Percentiles rank a stretch among this genome's conserved stretches.
These are phyloP conservation scores for Caenorhabditis macrosperma DNA, from an alignment of 2,888 invertebrate genomes.

Conservation along the genomic window DNA sequence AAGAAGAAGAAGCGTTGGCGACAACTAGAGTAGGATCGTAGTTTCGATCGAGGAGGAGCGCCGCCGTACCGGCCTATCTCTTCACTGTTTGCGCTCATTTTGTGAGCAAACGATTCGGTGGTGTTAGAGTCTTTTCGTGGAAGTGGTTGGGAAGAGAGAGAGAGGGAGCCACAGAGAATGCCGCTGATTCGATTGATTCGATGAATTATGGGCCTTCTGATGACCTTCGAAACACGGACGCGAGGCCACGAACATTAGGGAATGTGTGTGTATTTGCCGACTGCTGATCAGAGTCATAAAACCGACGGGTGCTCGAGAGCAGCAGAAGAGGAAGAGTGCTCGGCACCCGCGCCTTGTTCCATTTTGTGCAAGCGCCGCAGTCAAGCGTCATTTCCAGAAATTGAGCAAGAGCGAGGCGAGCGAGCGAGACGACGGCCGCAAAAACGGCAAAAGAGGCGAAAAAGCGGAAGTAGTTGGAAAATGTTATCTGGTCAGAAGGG, in stretches of 20 bases:
- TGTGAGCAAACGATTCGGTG: background rate
- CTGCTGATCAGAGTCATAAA: no score
- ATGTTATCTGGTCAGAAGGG: background rate
- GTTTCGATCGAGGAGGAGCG: slow-evolving; percentile 16
- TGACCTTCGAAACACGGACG: no score
- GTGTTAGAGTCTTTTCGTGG: no score
- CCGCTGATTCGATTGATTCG: no score
- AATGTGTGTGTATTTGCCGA: no score
- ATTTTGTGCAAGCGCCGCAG: no score
- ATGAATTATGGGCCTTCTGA: no score
- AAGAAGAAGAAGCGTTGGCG: slow-evolving; percentile 1
- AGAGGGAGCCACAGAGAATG: no score
- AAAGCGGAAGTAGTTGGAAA: slow-evolving; percentile 27
- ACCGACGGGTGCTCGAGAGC: no score
- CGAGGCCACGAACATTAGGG: no score
- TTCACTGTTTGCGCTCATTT: slow-evolving; percentile 22
- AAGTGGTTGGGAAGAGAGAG: background rate
- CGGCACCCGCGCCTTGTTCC: no score
- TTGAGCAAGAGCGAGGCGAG: slow-evolving; percentile 1
- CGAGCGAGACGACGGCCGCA: background rate
- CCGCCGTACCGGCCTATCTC: slow-evolving; percentile 21
- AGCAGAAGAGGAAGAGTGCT: no score
- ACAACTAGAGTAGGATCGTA: background rate
- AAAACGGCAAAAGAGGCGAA: background rate
- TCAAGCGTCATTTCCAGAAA: slow-evolving; percentile 2